These are phyloP conservation scores for Zophobas atratus DNA, from an alignment of 1,140 invertebrate species.

Conservation along the genomic window DNA sequence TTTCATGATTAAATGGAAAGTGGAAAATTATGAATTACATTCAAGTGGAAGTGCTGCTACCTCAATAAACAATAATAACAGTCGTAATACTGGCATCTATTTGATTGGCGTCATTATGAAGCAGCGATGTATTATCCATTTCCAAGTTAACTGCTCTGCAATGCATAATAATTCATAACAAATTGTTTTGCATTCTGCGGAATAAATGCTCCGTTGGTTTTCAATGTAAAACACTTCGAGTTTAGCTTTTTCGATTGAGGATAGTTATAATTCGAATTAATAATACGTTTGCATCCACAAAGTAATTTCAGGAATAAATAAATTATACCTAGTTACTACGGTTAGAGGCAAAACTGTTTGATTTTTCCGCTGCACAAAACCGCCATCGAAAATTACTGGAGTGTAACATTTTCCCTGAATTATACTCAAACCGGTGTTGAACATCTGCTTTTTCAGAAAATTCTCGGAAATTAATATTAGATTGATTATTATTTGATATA, in stretches of 20 bases:
- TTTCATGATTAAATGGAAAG: conserved; percentile 11
- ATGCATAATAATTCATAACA: conserved; percentile 19
- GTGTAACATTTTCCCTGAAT: too few relatives aligned
- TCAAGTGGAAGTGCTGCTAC: conserved; percentile 15
- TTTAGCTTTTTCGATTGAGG: conserved; percentile 4
- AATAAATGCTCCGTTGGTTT: conserved; percentile 31
- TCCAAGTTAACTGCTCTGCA: conserved; percentile 25
- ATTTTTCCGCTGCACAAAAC: too few relatives aligned
- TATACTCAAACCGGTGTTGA: too few relatives aligned
- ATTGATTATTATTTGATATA: too few relatives aligned
- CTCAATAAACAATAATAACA: not conserved
- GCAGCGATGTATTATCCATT: conserved; percentile 12
- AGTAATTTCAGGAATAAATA: too few relatives aligned
- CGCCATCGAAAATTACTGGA: too few relatives aligned
- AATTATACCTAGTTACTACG: too few relatives aligned
- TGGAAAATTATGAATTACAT: conserved; percentile 17
- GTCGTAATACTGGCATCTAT: conserved; percentile 1
- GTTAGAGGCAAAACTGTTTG: too few relatives aligned
- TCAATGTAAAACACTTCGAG: conserved; percentile 6
- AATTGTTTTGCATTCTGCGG: conserved; percentile 21
- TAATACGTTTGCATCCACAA: too few relatives aligned
- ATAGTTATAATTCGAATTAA: not conserved
- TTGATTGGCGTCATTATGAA: conserved; percentile 21
- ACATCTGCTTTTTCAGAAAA: too few relatives aligned
- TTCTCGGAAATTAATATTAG: too few relatives aligned